A percentile compares a stretch with the other conserved stretches of the same genome.
Evolutionary conservation across 2,797 vertebrate genomes (phyloP).

Genomic region (Hephaestus fuliginosus): DNA sequence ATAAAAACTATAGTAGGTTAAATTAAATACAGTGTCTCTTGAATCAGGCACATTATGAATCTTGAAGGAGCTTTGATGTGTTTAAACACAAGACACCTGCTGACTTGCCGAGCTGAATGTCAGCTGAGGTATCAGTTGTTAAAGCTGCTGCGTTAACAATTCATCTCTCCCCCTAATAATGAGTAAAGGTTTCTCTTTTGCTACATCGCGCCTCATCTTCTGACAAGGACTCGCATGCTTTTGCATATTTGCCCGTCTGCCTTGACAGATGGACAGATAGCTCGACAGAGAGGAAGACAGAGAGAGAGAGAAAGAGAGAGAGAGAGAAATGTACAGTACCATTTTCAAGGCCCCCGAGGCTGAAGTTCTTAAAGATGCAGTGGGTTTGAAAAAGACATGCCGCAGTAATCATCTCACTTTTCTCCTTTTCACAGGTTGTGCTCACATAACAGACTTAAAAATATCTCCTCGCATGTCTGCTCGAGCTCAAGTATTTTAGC

Average conservation of each 20-base stretch:
- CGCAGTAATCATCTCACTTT: slow-evolving; percentile 40
- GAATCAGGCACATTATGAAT: slow-evolving; percentile 26
- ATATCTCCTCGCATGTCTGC: slow-evolving; percentile 45
- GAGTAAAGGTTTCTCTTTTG: slow-evolving; percentile 24
- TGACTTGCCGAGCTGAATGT: slow-evolving; percentile 21
- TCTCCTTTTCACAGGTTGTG: slow-evolving; percentile 41
- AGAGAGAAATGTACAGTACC: slow-evolving; percentile 12
- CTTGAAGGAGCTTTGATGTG: slow-evolving; percentile 3
- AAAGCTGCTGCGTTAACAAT: slow-evolving; percentile 37
- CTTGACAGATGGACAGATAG: slow-evolving; percentile 46
- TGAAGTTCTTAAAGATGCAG: slow-evolving; percentile 32
- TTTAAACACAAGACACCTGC: slow-evolving; percentile 9
- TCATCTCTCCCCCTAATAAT: slow-evolving; percentile 4
- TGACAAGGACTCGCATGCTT: slow-evolving; percentile 34
- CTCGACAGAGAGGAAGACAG: background rate
- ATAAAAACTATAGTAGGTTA: background rate
- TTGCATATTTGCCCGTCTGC: slow-evolving; percentile 46
- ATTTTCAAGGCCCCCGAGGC: slow-evolving; percentile 15
- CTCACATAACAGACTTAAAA: slow-evolving; percentile 58
- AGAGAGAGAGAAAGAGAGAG: background rate
- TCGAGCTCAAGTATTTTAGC: slow-evolving; percentile 33
- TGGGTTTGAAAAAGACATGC: slow-evolving; percentile 26
- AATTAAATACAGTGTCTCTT: slow-evolving; percentile 9
- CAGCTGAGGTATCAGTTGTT: slow-evolving; percentile 25
- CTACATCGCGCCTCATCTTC: slow-evolving; percentile 12